Base-by-base conservation (phyloP, 92 coral and sea anemone species). In the Zoanthus sansibaricus region DNA sequence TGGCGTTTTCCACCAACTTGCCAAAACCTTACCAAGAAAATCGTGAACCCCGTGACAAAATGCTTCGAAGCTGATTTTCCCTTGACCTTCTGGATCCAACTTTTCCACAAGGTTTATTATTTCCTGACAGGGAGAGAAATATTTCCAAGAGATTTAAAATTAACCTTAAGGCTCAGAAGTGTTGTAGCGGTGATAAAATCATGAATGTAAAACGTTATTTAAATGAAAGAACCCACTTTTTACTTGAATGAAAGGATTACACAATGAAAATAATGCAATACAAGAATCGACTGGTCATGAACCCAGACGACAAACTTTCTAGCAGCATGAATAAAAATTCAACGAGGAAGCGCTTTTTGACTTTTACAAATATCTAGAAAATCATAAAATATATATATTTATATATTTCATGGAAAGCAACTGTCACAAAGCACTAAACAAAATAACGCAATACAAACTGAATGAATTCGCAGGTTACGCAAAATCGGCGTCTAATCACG, bases 11-110 rank as follows among this genome's bases (percentile, higher is more conserved):
- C 42, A 20, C 44, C 5, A 62, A 59, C 46, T 21, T 33, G 12
- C 32, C 70, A 14, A 12, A 46, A 64, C 58, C 72, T 86, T 79
- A 97, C 99, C 99, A 66, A 97, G 87, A 85, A 96, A 92, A 69
- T 97, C 99, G 76, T 95, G 98, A 76, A 93, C 94, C 78, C 98
- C 94, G 76, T 89, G 87, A 92, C 95, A 97, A 85, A 97, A 97
- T 10, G 93, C 96, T 46, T 97, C 94, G 88, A 97, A 97, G 30
- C 94, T 87, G 75, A 97, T 95, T 80, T 84, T 88, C 64, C 99
- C 99, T 71, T 92, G 92, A 33, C 95, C 97, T 31, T 92, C 97
- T 12, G 99, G 99, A 66, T 97, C 99, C 66, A 97, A 87, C 59
- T 91, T 93, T 76, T 96, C 96, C 31, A 93, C 91, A 44, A 97